Conservation (phyloP, 2,797 vertebrate genomes). For the Limosa lapponica region DNA sequence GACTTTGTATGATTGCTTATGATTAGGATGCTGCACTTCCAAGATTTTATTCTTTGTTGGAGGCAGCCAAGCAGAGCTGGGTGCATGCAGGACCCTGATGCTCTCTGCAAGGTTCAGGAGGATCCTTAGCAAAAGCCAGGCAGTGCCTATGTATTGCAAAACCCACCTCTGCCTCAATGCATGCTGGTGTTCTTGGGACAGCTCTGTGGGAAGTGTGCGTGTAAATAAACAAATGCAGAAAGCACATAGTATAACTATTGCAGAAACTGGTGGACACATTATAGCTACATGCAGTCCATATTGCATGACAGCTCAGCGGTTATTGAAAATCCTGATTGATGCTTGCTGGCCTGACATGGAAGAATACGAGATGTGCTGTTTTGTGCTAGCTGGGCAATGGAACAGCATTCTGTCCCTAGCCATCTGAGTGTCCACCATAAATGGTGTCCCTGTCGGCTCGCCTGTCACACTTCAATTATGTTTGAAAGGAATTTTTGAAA, state of each 20-base stretch:
- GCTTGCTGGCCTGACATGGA: slow-evolving; percentile 57
- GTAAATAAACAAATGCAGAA: background rate
- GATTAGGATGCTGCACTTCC: background rate
- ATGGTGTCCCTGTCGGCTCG: slow-evolving; percentile 65
- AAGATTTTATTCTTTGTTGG: background rate
- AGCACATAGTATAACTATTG: fast-evolving
- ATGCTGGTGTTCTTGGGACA: fast-evolving
- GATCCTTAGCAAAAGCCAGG: background rate
- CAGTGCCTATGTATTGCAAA: background rate
- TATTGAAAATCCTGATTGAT: slow-evolving; percentile 68
- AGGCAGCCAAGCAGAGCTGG: background rate
- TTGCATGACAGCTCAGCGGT: slow-evolving; percentile 66
- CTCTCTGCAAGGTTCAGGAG: background rate
- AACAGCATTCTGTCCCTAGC: slow-evolving; percentile 27
- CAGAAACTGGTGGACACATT: no score
- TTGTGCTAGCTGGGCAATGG: background rate
- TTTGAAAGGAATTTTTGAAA: background rate
- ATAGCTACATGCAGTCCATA: fast-evolving
- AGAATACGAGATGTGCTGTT: background rate
- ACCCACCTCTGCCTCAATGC: background rate
- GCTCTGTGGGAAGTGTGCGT: background rate
- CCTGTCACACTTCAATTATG: background rate
- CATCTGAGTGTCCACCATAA: slow-evolving; percentile 58
- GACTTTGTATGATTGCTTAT: background rate
- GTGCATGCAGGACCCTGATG: fast-evolving